Evolutionary conservation across 2,113 vertebrate genomes (phyloP), one percentile per base, ranked within the genome.

Genomic region (Podocnemis expansa): DNA sequence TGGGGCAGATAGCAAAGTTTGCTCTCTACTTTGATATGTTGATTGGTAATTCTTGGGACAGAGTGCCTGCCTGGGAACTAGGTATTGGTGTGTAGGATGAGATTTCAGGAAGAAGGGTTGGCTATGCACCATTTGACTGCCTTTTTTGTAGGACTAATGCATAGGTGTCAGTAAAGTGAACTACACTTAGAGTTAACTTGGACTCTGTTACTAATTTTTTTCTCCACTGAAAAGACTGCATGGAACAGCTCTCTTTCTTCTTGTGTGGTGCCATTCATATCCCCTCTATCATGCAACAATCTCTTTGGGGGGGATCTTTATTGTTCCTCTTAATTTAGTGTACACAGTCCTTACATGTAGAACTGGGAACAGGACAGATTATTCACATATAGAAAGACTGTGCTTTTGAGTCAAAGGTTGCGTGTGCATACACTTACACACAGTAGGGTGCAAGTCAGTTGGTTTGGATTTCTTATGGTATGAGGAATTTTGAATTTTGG

Each of bases 171-270:
- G 51, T 8, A 29, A 87, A 56, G 14, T 2, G 0, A 1, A 0
- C 1, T 2, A 27, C 8, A 19, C 70, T 81, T 1, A 2, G 58
- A 25, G 4, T 6, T 2, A 41, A 4, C 12, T 29, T 7, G 2
- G 21, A 70, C 0, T 8, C 49, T 43, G 31, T 1, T 0, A 0
- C 22, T 1, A 63, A 3, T 10, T n/a, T 34, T 63, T 41, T 73
- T 12, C 80, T 52, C 78, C 1, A 85, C 54, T 45, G 1, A 45
- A 16, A 0, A 31, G 2, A 10, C 0, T 1, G 1, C 73, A 5
- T 76, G 41, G 41, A 7, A 31, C 43, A 16, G 45, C 60, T 17
- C 16, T n/a, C n/a, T 67, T 67, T 17, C 60, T 67, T 17, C 60
- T 67, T 17, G 34, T 67, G 60, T 8, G 17, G 19, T 34, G 9